Evolutionary conservation across 1,140 invertebrate genomes (phyloP).

Genomic region (Eueides isabella): DNA sequence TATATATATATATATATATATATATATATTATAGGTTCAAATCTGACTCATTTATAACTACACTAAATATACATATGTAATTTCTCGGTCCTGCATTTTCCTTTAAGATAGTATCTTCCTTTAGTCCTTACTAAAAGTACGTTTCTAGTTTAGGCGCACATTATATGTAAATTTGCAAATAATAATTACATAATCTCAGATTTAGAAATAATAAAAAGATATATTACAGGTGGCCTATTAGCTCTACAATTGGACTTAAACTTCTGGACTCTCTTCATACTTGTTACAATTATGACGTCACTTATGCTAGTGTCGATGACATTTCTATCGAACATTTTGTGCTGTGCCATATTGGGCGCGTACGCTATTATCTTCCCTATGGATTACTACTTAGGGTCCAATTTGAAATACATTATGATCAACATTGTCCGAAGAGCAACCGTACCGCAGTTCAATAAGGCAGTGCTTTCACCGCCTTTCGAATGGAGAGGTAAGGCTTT

Average conservation of each 20-base stretch:
- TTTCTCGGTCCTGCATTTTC: too few species aligned
- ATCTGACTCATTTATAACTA: too few species aligned
- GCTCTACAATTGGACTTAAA: constrained; percentile 82
- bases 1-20: too few species aligned
- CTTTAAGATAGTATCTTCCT: too few species aligned
- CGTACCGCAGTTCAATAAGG: constrained; percentile 83
- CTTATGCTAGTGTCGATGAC: constrained; percentile 81
- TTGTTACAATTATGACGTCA: constrained; percentile 80
- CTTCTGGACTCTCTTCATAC: constrained; percentile 85
- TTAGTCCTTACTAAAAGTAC: too few species aligned
- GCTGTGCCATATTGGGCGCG: constrained; percentile 85
- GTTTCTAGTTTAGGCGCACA: too few species aligned
- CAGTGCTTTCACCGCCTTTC: constrained; percentile 84
- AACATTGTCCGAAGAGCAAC: constrained; percentile 85
- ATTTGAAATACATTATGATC: constrained; percentile 87
- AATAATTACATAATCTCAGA: too few species aligned
- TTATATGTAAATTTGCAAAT: too few species aligned
- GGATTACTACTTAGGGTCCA: constrained; percentile 85
- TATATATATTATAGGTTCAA: too few species aligned
- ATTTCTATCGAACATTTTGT: constrained; percentile 84
- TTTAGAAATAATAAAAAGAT: background rate
- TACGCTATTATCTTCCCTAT: constrained; percentile 84
- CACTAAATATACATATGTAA: too few species aligned
- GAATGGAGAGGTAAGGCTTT: constrained; percentile 83
- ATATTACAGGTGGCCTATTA: constrained; percentile 82